A percentile compares a stretch with the other conserved stretches of the same genome.
Conservation (phyloP, 2,113 vertebrate species). For the Taxidea taxus region DNA sequence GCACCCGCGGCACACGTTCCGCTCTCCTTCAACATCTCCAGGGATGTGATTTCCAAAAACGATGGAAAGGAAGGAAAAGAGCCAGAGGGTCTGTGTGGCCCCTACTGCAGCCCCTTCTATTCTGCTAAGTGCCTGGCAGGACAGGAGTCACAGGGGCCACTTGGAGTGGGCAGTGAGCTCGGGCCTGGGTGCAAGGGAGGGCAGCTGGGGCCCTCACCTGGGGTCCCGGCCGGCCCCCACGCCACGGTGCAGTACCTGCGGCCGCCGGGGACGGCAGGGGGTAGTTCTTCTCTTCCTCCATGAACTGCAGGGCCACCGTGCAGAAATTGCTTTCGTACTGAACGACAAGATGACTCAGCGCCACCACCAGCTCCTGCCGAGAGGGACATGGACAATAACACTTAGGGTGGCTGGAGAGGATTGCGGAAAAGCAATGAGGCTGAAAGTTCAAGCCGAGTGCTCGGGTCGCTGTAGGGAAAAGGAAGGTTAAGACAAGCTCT, state of each 20-base stretch:
- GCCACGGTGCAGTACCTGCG: slow-evolving; percentile 81
- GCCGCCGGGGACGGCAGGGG: slow-evolving; percentile 91
- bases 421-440: rapidly evolving
- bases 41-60: not conserved
- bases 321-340: slow-evolving; percentile 99
- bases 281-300: slow-evolving; percentile 99
- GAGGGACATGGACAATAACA: not conserved
- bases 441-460: rapidly evolving
- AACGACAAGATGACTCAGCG: slow-evolving; percentile 96
- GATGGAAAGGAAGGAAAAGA: not conserved
- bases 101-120: not conserved
- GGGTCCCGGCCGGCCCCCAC: not conserved
- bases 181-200: rapidly evolving
- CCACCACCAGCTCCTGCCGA: slow-evolving; percentile 95
- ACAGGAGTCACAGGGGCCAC: not conserved
- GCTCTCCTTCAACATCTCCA: slow-evolving; percentile 4
- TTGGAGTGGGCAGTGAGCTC: rapidly evolving
- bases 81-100: not conserved
- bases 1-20: not conserved
- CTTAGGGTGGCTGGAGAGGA: not conserved
- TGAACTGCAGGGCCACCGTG: slow-evolving; percentile 97
- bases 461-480: not conserved
- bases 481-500: not conserved
- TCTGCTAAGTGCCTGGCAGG: not conserved
- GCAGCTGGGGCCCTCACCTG: not conserved